Conservation (phyloP, 2,797 vertebrate genomes). For the Falco naumanni region DNA sequence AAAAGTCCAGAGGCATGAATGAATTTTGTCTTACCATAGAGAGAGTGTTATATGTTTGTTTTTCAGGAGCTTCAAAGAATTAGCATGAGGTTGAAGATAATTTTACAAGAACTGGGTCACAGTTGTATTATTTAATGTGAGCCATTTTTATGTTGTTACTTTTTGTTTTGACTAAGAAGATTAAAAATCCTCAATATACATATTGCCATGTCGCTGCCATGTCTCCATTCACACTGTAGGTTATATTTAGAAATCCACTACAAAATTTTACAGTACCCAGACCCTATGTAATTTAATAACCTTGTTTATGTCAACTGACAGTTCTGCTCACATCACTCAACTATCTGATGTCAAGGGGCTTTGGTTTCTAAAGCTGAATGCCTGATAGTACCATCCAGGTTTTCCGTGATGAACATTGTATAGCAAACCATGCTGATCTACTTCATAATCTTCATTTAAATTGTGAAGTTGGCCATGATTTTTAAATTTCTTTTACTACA, state of each 20-base stretch:
- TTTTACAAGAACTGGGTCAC: background rate
- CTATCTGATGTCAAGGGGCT: conserved; percentile 38
- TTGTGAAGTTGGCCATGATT: background rate
- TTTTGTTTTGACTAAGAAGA: background rate
- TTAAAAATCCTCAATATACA: background rate
- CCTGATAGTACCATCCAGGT: background rate
- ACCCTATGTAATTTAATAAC: conserved; percentile 52
- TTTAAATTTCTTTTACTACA: background rate
- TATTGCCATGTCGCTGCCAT: background rate
- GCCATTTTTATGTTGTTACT: background rate
- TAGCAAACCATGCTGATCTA: background rate
- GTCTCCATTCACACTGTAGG: conserved; percentile 48
- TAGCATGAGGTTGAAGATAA: background rate
- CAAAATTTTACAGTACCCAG: conserved; percentile 44
- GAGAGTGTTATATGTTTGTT: background rate
- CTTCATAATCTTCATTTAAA: background rate
- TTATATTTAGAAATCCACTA: conserved; percentile 52
- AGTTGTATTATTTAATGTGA: background rate
- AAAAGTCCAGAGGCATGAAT: background rate
- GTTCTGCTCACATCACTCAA: conserved; percentile 39
- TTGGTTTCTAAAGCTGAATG: conserved; percentile 23
- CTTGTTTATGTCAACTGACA: conserved; percentile 54
- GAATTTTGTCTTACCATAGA: background rate
- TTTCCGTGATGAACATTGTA: background rate
- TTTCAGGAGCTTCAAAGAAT: background rate